A percentile compares a stretch with the other conserved stretches of the same genome.
These are phyloP conservation scores for Gymnoscopelus braueri DNA, from an alignment of 2,797 vertebrate genomes.

Conservation along the genomic window DNA sequence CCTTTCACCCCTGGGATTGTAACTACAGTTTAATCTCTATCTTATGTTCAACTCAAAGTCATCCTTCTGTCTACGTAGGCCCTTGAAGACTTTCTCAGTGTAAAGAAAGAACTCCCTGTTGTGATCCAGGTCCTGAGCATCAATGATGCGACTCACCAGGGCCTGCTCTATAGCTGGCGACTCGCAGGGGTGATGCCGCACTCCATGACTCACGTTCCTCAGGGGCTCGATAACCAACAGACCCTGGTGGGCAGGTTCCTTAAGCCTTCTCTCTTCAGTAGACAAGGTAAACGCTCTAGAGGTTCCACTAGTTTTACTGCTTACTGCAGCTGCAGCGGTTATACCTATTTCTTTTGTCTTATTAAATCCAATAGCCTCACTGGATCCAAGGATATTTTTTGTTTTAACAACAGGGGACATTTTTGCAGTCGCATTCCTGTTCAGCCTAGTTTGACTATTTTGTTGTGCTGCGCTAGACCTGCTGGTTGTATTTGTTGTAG, in stretches of 20 bases:
- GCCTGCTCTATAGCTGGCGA: conserved; percentile 67
- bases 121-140: conserved; percentile 59
- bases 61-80: conserved; percentile 55
- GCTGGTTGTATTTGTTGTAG: neutral
- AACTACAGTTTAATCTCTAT: no score
- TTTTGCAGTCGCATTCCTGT: conserved; percentile 23
- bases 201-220: conserved; percentile 64
- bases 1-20: no score
- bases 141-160: conserved; percentile 58
- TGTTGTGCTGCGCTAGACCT: neutral
- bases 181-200: conserved; percentile 68
- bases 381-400: conserved; percentile 9
- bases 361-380: conserved; percentile 7
- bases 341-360: neutral
- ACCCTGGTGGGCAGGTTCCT: conserved; percentile 24
- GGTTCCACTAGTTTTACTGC: neutral
- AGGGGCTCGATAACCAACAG: conserved; percentile 62
- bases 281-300: neutral
- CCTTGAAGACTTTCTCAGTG: conserved; percentile 26
- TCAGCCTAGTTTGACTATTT: neutral
- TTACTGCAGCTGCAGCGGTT: rapidly evolving
- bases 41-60: conserved; percentile 53
- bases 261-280: neutral
- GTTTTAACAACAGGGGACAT: neutral
- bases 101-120: conserved; percentile 61